Conservation (phyloP, 1,140 invertebrate genomes). For the Gonatopus flavifemur region DNA sequence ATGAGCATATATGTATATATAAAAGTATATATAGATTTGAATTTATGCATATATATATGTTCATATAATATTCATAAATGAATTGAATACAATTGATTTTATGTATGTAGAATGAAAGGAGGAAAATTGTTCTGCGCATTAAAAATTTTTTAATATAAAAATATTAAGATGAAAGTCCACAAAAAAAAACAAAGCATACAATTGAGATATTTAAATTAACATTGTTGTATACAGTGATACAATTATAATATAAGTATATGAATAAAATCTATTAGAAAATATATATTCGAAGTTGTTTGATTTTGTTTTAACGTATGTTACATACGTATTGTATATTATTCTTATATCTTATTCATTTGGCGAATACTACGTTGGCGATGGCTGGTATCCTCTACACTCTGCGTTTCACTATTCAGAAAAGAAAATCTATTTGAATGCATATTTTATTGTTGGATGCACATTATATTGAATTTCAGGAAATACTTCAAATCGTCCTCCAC, state of each 20-base stretch:
- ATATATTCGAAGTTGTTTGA: slow-evolving; percentile 42
- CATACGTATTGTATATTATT: slow-evolving; percentile 18
- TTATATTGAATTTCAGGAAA: slow-evolving; percentile 53
- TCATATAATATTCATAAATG: slow-evolving; percentile 48
- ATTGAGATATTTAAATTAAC: slow-evolving; percentile 60
- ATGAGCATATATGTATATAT: slow-evolving; percentile 33
- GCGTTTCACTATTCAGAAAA: slow-evolving; percentile 35
- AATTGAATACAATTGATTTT: slow-evolving; percentile 50
- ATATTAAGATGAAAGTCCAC: slow-evolving; percentile 46
- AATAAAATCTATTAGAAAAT: slow-evolving; percentile 62
- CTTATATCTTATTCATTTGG: slow-evolving; percentile 15
- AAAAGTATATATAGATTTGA: slow-evolving; percentile 35
- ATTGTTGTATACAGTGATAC: slow-evolving; percentile 62
- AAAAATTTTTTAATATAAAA: slow-evolving; percentile 53
- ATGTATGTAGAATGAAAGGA: slow-evolving; percentile 47
- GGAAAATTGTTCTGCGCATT: slow-evolving; percentile 48
- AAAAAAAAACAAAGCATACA: slow-evolving; percentile 47
- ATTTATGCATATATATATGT: slow-evolving; percentile 36
- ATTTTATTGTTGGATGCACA: slow-evolving; percentile 36
- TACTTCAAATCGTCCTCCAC: slow-evolving; percentile 47
- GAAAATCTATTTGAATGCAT: slow-evolving; percentile 27
- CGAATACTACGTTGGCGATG: slow-evolving; percentile 18
- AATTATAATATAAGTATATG: slow-evolving; percentile 62
- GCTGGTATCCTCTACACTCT: slow-evolving; percentile 46
- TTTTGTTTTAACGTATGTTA: slow-evolving; percentile 29